Evolutionary conservation across 2,113 vertebrate genomes (phyloP), one percentile per base, ranked within the genome.

Genomic region (Varanus salvator): DNA sequence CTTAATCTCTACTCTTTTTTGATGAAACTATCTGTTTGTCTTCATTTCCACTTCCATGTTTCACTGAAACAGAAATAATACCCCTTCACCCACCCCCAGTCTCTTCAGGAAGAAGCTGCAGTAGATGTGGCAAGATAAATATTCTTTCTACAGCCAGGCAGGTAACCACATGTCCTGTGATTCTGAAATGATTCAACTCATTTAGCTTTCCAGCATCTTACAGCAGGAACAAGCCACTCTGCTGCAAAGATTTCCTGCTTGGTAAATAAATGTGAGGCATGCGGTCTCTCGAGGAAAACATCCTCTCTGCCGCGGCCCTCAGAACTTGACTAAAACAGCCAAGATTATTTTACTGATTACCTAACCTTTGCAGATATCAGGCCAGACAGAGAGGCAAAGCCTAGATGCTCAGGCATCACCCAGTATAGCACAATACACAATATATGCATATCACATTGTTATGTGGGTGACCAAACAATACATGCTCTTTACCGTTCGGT

Each of bases 61-160:
- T 88, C 93, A 91, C 50, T 85, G 94, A 94, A 91, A 92, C 87
- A 93, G 84, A 83, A 88, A 91, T 81, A 86, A 91, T 92, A 91
- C 81, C 89, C 82, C 93, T 84, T 81, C 85, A 1, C 75, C 93
- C 74, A 68, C 86, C 80, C 83, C 52, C 92, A 90, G 93, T 88
- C 90, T 86, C 92, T 82, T 78, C 88, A 91, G 93, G 92, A 95
- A 92, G 91, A 90, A 87, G 1, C 0, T 38, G 84, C 89, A 87
- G 87, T 91, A 90, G 71, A 93, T 95, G 91, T 90, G 90, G 93
- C 89, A 91, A 95, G 94, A 95, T 95, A 97, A 95, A 96, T 92
- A 87, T 93, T 87, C 94, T 92, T 93, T 94, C 95, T 93, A 29
- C 76, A 88, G 92, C 69, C 25, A 93, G 94, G 90, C 96, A 96